Percentiles rank a stretch among this genome's conserved stretches.
phyloP scores from a whole-genome alignment of 2,113 vertebrate genomes.

The Muntiacus reevesi region DNA sequence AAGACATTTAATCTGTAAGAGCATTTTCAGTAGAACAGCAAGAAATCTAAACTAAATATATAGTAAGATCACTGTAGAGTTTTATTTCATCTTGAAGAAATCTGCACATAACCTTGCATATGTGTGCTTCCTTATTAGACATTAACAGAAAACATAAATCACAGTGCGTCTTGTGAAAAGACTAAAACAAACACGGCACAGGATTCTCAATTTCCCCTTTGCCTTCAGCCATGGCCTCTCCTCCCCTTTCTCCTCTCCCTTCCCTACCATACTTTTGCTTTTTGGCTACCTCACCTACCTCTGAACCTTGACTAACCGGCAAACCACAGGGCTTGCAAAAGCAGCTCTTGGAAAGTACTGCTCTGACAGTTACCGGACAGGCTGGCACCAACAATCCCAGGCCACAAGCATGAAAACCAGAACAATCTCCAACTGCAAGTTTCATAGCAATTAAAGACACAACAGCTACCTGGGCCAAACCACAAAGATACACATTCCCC shows the following conservation, averaged over 20 bases:
- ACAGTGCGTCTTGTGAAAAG: neutral
- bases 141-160: neutral
- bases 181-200: neutral
- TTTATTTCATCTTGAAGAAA: slow-evolving; percentile 9
- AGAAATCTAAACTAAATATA: neutral
- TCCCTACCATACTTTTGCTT: neutral
- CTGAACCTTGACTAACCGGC: slow-evolving; percentile 1
- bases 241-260: neutral
- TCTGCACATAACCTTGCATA: neutral
- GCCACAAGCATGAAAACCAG: neutral
- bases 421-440: neutral
- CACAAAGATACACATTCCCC: neutral
- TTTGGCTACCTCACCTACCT: neutral
- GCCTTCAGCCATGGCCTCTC: neutral
- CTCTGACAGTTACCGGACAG: neutral
- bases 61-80: neutral
- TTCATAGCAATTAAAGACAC: slow-evolving; percentile 39
- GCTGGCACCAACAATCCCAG: neutral
- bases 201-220: neutral
- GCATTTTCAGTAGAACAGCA: neutral
- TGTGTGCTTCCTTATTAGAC: neutral
- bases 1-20: neutral
- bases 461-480: neutral
- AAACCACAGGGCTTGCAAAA: slow-evolving; percentile 31
- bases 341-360: neutral